Evolutionary conservation across 1,140 invertebrate species (phyloP).

Genomic region (Papilio aristodemus): DNA sequence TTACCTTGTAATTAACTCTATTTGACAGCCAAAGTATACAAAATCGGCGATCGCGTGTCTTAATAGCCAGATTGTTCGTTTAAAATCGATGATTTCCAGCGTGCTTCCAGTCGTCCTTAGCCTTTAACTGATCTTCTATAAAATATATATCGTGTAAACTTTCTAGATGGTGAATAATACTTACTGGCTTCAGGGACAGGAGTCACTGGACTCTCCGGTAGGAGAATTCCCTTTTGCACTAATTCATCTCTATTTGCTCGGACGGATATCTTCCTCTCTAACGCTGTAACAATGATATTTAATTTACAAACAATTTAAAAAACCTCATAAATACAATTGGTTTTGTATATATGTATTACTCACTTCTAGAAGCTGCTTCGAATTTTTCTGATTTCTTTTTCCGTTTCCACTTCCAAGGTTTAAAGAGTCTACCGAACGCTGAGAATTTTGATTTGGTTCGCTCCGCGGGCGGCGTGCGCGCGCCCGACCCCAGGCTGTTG

Average conservation of each 20-base stretch:
- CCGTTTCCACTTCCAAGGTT: conserved; percentile 99
- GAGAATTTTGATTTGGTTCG: conserved; percentile 95
- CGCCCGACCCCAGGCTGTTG: conserved; percentile 90
- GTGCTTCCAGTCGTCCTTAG: no score
- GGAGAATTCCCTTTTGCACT: conserved; percentile 96
- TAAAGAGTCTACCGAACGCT: conserved; percentile 95
- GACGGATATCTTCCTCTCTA: conserved; percentile 98
- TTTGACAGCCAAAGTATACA: no score
- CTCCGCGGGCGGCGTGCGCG: conserved; percentile 88
- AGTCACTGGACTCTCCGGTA: conserved; percentile 92
- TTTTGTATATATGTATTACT: conserved; percentile 67
- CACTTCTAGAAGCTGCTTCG: conserved; percentile 96
- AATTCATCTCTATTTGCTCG: conserved; percentile 97
- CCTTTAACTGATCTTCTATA: not conserved
- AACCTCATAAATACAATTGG: not conserved
- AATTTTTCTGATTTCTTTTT: conserved; percentile 99
- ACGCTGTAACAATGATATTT: conserved; percentile 84
- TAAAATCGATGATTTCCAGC: no score
- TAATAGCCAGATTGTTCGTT: no score
- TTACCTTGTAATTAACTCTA: no score
- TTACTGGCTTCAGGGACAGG: conserved; percentile 90
- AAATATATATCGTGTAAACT: not conserved
- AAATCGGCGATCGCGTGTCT: no score
- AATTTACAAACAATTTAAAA: not conserved
- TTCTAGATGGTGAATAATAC: conserved; percentile 48